Conservation (phyloP, 2,797 vertebrate genomes). For the Pantherophis vulpinus region DNA sequence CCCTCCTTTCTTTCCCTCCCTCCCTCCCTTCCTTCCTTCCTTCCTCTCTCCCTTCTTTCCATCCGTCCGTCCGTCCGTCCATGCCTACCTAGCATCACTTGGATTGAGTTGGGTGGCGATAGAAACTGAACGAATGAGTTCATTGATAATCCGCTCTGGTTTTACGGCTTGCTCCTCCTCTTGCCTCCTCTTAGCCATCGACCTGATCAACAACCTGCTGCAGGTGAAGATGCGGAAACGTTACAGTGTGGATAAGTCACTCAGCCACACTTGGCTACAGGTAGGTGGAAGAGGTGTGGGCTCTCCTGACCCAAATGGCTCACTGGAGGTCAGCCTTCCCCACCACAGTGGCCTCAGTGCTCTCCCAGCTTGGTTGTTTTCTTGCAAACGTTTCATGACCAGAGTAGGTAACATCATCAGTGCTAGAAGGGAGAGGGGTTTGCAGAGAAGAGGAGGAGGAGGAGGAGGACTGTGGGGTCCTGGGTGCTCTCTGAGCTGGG, state of each 20-base stretch:
- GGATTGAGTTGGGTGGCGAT: fast-evolving
- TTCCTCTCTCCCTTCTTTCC: no score
- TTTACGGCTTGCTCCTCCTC: background rate
- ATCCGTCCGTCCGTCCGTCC: background rate
- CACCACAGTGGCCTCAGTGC: background rate
- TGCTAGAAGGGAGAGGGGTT: background rate
- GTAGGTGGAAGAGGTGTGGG: conserved; percentile 57
- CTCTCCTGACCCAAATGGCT: background rate
- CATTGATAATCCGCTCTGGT: background rate
- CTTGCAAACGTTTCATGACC: background rate
- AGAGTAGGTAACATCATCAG: background rate
- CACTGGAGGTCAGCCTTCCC: background rate
- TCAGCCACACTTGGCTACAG: conserved; percentile 89
- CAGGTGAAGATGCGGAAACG: conserved; percentile 95
- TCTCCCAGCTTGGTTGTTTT: no score
- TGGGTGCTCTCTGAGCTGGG: no score
- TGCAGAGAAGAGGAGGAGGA: no score
- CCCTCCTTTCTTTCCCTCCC: fast-evolving
- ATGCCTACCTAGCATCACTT: background rate
- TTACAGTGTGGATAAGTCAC: conserved; percentile 91
- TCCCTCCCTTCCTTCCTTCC: no score
- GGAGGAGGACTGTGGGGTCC: no score
- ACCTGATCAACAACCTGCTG: conserved; percentile 91
- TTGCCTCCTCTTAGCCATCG: conserved; percentile 72
- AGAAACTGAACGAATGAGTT: background rate